These are phyloP conservation scores for Lytechinus variegatus DNA, from an alignment of 35 echinoderm and acorn worm genomes.

Conservation along the genomic window DNA sequence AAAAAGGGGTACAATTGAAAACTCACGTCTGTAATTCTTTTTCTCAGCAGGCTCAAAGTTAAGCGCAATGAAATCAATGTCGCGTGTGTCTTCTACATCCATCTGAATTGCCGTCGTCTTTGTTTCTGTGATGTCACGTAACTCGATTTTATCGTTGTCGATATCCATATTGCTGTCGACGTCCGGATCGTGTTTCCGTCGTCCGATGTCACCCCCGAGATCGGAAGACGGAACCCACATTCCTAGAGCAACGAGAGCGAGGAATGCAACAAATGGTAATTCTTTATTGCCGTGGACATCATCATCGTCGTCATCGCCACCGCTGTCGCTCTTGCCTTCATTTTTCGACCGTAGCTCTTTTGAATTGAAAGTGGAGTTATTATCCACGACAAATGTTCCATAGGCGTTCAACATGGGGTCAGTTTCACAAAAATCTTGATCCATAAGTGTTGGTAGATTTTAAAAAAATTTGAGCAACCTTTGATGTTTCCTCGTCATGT, in stretches of 20 bases:
- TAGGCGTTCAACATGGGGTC: not conserved
- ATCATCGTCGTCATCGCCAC: not conserved
- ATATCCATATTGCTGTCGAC: not conserved
- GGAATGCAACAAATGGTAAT: not conserved
- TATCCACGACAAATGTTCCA: not conserved
- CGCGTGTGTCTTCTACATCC: not conserved
- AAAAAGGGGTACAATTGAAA: not conserved
- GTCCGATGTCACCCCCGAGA: not conserved
- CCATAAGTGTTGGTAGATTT: not conserved
- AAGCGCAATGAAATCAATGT: not conserved
- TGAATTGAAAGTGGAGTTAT: not conserved
- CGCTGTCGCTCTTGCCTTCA: too few relatives aligned
- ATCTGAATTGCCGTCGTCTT: not conserved
- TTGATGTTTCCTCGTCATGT: not conserved
- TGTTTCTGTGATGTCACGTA: not conserved
- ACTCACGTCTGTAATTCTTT: not conserved
- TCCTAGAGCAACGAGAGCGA: not conserved
- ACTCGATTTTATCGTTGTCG: not conserved
- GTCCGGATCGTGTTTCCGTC: not conserved
- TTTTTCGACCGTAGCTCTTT: not conserved
- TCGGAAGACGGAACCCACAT: not conserved
- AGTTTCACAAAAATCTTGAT: not conserved
- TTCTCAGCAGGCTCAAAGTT: not conserved
- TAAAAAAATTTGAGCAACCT: not conserved
- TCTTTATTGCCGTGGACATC: not conserved